Conservation (phyloP, 1,140 invertebrate species). For the Drosophila kikkawai region DNA sequence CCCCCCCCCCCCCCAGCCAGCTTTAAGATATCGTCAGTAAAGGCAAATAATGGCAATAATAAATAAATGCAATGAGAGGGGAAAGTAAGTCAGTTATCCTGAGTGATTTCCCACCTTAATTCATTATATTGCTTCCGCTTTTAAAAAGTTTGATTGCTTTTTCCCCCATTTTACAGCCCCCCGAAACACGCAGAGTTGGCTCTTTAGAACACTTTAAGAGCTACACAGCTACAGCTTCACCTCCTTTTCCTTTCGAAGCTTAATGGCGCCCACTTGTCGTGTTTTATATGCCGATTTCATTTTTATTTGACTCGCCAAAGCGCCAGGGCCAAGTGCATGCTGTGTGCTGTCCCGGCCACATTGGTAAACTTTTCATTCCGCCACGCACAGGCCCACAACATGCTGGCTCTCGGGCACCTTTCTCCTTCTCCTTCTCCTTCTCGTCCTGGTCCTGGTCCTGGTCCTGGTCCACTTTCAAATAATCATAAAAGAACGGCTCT, state of each 20-base stretch:
- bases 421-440: neutral
- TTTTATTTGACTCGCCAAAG: constrained; percentile 53
- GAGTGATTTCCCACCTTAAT: constrained; percentile 4
- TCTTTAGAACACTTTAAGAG: constrained; percentile 17
- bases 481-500: constrained; percentile 57
- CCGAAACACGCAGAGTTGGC: constrained; percentile 13
- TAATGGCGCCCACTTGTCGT: constrained; percentile 59
- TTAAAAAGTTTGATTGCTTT: constrained; percentile 47
- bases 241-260: neutral
- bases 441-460: no score
- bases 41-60: neutral
- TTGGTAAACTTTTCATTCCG: constrained; percentile 48
- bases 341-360: constrained; percentile 23
- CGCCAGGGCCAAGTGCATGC: constrained; percentile 55
- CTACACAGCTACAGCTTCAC: neutral
- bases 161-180: constrained; percentile 24
- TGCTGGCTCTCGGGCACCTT: constrained; percentile 2
- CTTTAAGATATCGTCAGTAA: constrained; percentile 1
- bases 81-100: neutral
- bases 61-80: constrained; percentile 1
- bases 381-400: constrained; percentile 18
- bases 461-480: constrained; percentile 34
- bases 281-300: constrained; percentile 63
- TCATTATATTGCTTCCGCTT: constrained; percentile 43
- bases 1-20: neutral